Conservation (phyloP, 2,797 vertebrate genomes). For the Leucoraja ocellata region DNA sequence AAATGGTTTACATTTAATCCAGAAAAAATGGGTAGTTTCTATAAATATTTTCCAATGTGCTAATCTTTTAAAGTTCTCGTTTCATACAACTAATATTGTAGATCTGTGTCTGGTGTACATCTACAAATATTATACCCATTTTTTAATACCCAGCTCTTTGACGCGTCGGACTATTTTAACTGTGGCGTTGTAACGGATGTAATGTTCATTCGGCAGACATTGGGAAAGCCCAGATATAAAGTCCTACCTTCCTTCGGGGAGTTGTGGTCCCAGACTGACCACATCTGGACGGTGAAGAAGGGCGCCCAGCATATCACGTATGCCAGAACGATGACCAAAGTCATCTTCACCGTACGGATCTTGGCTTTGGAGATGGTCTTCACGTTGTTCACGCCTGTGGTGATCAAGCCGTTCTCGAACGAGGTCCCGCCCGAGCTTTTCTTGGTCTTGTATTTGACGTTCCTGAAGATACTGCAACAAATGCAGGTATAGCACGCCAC, state of each 20-base stretch:
- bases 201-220: background rate
- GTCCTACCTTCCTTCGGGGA: slow-evolving; percentile 72
- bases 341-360: slow-evolving; percentile 93
- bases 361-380: slow-evolving; percentile 85
- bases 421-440: slow-evolving; percentile 43
- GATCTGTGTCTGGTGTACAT: too few species aligned
- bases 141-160: background rate
- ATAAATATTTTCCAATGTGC: background rate
- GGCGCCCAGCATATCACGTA: slow-evolving; percentile 91
- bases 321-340: slow-evolving; percentile 85
- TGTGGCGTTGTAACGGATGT: background rate
- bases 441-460: slow-evolving; percentile 72
- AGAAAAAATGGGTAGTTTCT: background rate
- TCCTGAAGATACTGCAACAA: slow-evolving; percentile 82
- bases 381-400: slow-evolving; percentile 76
- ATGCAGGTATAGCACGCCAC: slow-evolving; percentile 85
- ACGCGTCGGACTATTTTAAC: background rate
- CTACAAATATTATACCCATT: background rate
- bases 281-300: slow-evolving; percentile 90
- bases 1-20: background rate
- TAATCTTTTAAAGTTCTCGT: background rate
- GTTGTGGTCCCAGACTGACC: slow-evolving; percentile 85
- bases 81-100: background rate
- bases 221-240: background rate
- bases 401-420: slow-evolving; percentile 60